These are phyloP conservation scores for Heliothis peltigera DNA, from an alignment of 2,888 invertebrate genomes.

Conservation along the genomic window DNA sequence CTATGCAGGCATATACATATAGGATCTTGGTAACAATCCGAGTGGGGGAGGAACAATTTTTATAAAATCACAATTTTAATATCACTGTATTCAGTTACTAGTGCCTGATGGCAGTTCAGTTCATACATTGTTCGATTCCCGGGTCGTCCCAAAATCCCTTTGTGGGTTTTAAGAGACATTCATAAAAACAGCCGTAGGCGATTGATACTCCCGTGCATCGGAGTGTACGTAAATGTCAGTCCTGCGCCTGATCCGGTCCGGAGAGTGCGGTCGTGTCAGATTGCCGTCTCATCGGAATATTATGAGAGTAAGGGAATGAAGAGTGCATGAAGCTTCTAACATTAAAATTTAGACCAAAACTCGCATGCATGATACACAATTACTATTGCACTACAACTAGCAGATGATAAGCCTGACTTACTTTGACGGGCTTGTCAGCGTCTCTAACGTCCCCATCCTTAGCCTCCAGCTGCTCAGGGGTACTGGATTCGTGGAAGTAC, in stretches of 20 bases:
- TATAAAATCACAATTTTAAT: not conserved
- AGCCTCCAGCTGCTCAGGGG: constrained; percentile 6
- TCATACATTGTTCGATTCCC: too few relatives aligned
- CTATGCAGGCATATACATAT: not conserved
- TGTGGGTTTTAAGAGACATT: too few relatives aligned
- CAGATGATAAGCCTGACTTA: constrained; percentile 26
- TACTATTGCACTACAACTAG: constrained; percentile 15
- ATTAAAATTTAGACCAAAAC: too few relatives aligned
- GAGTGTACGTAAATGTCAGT: too few relatives aligned
- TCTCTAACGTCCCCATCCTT: constrained; percentile 17
- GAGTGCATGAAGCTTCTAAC: too few relatives aligned
- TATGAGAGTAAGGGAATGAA: too few relatives aligned
- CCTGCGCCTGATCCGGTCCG: too few relatives aligned
- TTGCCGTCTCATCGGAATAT: too few relatives aligned
- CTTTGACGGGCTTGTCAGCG: constrained; percentile 40
- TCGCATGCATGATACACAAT: not conserved
- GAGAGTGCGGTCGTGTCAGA: too few relatives aligned
- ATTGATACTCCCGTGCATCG: too few relatives aligned
- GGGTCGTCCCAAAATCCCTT: too few relatives aligned
- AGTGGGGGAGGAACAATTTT: not conserved
- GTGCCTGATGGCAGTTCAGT: not conserved
- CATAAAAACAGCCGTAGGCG: too few relatives aligned
- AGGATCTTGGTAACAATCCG: not conserved
- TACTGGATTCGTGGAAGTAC: constrained; percentile 76
- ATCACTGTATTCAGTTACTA: not conserved